phyloP scores from a whole-genome alignment of 2,888 invertebrate genomes.

The Atethmia centrago region DNA sequence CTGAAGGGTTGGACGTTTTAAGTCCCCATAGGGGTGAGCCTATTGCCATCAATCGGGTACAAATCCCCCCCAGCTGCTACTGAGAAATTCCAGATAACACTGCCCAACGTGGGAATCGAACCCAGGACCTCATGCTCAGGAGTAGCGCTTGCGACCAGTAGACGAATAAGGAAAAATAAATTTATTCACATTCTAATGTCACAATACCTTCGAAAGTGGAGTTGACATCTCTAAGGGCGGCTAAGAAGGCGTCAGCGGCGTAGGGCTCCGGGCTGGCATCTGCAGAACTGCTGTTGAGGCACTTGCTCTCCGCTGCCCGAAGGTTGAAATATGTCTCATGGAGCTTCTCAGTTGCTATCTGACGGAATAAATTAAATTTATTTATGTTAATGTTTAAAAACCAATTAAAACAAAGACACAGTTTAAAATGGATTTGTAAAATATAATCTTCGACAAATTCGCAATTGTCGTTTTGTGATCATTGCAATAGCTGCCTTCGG shows the following conservation, averaged over 20 bases:
- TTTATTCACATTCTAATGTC: background rate
- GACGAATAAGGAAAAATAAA: no score
- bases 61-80: no score
- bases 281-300: slow-evolving; percentile 79
- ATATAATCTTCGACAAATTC: background rate
- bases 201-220: slow-evolving; percentile 88
- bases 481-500: background rate
- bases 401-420: background rate
- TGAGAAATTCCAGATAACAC: no score
- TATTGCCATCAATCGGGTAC: no score
- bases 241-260: slow-evolving; percentile 95
- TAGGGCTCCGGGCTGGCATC: slow-evolving; percentile 94
- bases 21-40: no score
- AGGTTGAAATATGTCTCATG: slow-evolving; percentile 95
- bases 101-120: no score
- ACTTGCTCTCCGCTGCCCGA: slow-evolving; percentile 93
- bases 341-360: slow-evolving; percentile 95
- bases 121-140: no score
- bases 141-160: no score
- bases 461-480: background rate
- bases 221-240: slow-evolving; percentile 94
- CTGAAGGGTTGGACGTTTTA: no score
- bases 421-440: background rate
- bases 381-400: background rate
- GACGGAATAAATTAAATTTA: slow-evolving; percentile 60